A percentile compares a stretch with the other conserved stretches of the same genome.
Conservation (phyloP, 1,140 invertebrate genomes). For the Drosophila erecta region DNA sequence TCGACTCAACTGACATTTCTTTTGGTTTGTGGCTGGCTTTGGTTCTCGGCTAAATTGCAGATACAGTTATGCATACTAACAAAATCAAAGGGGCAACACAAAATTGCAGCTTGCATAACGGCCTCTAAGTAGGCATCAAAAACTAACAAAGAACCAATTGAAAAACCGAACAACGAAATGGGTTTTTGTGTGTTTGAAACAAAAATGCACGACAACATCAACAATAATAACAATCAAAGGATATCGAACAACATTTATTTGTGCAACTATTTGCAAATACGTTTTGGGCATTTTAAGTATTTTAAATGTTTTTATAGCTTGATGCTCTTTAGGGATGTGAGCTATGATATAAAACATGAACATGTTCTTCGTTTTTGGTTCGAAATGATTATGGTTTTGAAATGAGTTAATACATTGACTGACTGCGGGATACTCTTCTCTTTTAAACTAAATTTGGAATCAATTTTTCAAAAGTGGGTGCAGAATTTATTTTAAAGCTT, state of each 20-base stretch:
- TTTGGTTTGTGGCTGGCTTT: constrained; percentile 27
- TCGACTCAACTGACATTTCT: constrained; percentile 56
- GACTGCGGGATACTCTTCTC: neutral
- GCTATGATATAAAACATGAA: constrained; percentile 2
- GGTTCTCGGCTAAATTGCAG: constrained; percentile 26
- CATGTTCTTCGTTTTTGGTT: constrained; percentile 1
- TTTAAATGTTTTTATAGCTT: constrained; percentile 23
- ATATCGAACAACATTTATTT: constrained; percentile 59
- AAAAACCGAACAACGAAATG: constrained; percentile 44
- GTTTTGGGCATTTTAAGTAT: constrained; percentile 31
- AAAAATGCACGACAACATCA: constrained; percentile 66
- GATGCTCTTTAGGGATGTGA: constrained; percentile 14
- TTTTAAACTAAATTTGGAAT: neutral
- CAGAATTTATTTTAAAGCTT: too few relatives aligned
- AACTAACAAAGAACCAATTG: constrained; percentile 57
- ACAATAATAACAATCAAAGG: constrained; percentile 70
- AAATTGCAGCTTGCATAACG: constrained; percentile 69
- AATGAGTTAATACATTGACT: neutral
- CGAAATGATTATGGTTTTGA: constrained; percentile 16
- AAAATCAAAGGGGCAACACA: constrained; percentile 32
- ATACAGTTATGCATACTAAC: constrained; percentile 48
- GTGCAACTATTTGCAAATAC: constrained; percentile 70
- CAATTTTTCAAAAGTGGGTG: too few relatives aligned
- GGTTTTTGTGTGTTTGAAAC: constrained; percentile 47
- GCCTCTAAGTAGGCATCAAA: constrained; percentile 73